Conservation (phyloP, 2,797 vertebrate species). For the Chaetodon trifasciatus region DNA sequence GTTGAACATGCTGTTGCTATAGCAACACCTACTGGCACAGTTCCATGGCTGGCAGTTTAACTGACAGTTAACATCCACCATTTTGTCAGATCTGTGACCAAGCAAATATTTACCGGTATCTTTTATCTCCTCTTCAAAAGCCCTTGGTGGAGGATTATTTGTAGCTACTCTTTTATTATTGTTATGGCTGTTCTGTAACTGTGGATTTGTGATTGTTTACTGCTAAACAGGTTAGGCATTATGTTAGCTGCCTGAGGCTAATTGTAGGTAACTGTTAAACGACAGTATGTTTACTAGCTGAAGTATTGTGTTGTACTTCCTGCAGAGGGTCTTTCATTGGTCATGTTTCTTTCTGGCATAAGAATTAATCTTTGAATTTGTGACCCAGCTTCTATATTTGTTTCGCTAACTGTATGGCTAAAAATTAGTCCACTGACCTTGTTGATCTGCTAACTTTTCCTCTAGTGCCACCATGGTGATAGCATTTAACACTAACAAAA, state of each 20-base stretch:
- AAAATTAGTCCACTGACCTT: too few species aligned
- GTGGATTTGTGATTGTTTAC: neutral
- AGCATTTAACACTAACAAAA: too few species aligned
- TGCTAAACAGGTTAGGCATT: neutral
- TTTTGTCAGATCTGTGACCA: too few species aligned
- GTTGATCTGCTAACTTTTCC: too few species aligned
- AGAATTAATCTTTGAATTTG: too few species aligned
- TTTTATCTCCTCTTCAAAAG: neutral
- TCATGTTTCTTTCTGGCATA: too few species aligned
- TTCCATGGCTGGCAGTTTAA: neutral
- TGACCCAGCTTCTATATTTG: neutral
- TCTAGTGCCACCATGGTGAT: too few species aligned
- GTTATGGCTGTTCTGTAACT: neutral
- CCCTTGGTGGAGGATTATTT: neutral
- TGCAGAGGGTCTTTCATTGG: too few species aligned
- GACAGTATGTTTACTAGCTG: too few species aligned
- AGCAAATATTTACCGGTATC: neutral
- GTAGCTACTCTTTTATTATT: neutral
- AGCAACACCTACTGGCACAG: constrained; percentile 4
- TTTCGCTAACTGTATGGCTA: neutral
- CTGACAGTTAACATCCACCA: too few species aligned
- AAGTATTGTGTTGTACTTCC: too few species aligned
- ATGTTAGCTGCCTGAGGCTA: neutral
- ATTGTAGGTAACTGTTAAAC: neutral
- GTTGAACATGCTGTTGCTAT: neutral